Evolutionary conservation across 2,888 invertebrate species (phyloP).

Genomic region (Alentia gelatinosa): DNA sequence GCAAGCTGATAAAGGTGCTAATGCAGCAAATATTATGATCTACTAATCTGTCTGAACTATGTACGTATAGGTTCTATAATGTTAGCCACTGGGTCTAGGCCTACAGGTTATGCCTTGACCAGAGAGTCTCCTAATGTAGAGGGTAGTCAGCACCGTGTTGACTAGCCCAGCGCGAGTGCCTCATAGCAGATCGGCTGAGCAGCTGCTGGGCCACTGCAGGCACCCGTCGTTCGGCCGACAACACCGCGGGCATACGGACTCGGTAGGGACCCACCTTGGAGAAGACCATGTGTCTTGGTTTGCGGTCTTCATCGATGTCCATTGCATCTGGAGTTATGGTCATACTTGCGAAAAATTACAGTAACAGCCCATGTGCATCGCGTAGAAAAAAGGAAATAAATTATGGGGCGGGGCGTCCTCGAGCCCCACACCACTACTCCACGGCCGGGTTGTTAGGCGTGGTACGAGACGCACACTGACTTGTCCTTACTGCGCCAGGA

Average conservation of each 20-base stretch:
- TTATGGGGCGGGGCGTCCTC: not conserved
- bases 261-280: slow-evolving; percentile 67
- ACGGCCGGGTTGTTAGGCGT: not conserved
- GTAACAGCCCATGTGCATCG: slow-evolving; percentile 42
- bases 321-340: slow-evolving; percentile 71
- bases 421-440: slow-evolving; percentile 9
- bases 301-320: slow-evolving; percentile 70
- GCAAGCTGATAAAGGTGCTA: too few species aligned
- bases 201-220: not conserved
- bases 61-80: not conserved
- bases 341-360: slow-evolving; percentile 65
- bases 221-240: not conserved
- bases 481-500: not conserved
- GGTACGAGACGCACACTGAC: not conserved
- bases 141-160: not conserved
- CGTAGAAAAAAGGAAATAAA: slow-evolving; percentile 26
- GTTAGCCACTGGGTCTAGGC: not conserved
- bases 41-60: too few species aligned
- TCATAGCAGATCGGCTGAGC: not conserved
- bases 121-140: not conserved
- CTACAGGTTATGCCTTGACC: too few species aligned
- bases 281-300: slow-evolving; percentile 72
- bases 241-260: not conserved
- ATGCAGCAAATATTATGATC: too few species aligned
- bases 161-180: not conserved